phyloP scores from a whole-genome alignment of 2,888 invertebrate species.

The Drosophila mayaguana region DNA sequence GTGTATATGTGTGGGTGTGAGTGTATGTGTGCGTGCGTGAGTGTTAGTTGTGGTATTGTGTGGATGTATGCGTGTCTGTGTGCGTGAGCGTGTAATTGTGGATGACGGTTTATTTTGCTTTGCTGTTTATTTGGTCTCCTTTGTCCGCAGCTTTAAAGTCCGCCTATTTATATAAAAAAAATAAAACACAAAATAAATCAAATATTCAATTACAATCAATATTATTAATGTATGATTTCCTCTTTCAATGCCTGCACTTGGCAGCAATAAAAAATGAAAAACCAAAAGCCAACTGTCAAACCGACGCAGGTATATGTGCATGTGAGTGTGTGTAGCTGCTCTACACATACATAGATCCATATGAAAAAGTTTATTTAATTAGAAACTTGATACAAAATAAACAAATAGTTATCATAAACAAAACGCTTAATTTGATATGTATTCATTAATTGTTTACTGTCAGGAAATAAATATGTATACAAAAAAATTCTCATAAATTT shows the following conservation, averaged over 20 bases:
- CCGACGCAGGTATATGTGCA: no score
- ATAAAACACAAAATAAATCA: neutral
- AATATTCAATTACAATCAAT: neutral
- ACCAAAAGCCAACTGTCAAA: neutral
- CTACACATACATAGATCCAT: neutral
- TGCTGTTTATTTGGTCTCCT: neutral
- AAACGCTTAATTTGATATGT: no score
- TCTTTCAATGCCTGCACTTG: neutral
- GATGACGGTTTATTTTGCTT: constrained; percentile 6
- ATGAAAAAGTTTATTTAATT: neutral
- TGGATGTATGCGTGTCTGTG: neutral
- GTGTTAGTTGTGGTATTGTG: neutral
- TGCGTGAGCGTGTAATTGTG: neutral
- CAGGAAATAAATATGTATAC: no score
- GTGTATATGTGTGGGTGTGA: neutral
- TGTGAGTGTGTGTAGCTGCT: neutral
- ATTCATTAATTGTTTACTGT: no score
- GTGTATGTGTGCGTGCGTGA: neutral
- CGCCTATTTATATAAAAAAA: neutral
- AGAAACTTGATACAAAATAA: neutral
- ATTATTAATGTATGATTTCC: neutral
- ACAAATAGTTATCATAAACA: neutral
- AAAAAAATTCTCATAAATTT: no score
- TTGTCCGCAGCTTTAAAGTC: constrained; percentile 7
- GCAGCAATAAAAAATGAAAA: no score